phyloP scores from a whole-genome alignment of 1,140 invertebrate genomes.

The Octopus bimaculoides region DNA sequence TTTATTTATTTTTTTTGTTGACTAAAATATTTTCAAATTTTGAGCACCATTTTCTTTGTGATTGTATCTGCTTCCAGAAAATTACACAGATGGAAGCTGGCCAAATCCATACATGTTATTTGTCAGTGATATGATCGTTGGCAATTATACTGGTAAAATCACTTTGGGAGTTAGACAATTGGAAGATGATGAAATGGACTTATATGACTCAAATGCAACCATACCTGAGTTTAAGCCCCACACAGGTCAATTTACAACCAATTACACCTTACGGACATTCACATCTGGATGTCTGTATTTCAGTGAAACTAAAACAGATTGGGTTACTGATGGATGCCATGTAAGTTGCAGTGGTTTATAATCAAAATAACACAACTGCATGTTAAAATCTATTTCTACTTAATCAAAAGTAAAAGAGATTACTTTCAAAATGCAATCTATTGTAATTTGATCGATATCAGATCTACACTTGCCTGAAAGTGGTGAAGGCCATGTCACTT shows the following conservation, averaged over 20 bases:
- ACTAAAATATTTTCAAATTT: too few species aligned
- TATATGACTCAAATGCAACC: constrained; percentile 17
- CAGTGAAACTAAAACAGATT: constrained; percentile 26
- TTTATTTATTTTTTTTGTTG: too few species aligned
- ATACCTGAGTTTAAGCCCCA: constrained; percentile 23
- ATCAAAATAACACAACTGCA: too few species aligned
- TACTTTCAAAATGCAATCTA: too few species aligned
- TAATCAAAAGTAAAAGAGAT: too few species aligned
- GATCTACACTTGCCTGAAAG: too few species aligned
- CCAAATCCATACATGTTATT: constrained; percentile 29
- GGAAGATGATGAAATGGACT: constrained; percentile 23
- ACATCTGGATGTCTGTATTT: constrained; percentile 33
- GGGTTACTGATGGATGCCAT: constrained; percentile 36
- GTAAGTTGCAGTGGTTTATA: constrained; percentile 23
- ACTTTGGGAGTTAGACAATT: constrained; percentile 39
- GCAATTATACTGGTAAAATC: constrained; percentile 28
- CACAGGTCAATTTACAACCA: constrained; percentile 24
- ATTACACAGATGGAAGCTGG: constrained; percentile 2
- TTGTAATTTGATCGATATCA: too few species aligned
- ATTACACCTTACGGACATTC: constrained; percentile 29
- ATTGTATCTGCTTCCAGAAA: neutral
- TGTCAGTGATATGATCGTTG: constrained; percentile 25
- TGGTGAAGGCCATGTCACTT: too few species aligned
- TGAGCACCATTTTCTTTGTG: too few species aligned
- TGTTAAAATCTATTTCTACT: too few species aligned